phyloP scores from a whole-genome alignment of 2,113 vertebrate species.

The Paralichthys olivaceus region DNA sequence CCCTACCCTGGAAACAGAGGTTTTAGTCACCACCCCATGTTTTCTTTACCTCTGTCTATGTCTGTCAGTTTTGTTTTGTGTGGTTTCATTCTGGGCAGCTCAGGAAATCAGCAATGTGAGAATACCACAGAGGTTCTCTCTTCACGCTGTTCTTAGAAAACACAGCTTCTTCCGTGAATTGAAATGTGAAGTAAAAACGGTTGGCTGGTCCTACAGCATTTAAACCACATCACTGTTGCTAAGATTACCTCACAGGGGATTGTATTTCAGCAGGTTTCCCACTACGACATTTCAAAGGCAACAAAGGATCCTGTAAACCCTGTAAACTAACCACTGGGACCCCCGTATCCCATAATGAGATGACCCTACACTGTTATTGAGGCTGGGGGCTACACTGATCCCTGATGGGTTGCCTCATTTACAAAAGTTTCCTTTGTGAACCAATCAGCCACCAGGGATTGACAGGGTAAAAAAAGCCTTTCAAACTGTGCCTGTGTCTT shows the following conservation, averaged over 20 bases:
- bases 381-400: slow-evolving; percentile 53
- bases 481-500: slow-evolving; percentile 51
- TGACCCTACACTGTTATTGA: slow-evolving; percentile 46
- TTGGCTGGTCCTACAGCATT: background rate
- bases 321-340: slow-evolving; percentile 71
- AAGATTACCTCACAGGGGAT: slow-evolving; percentile 57
- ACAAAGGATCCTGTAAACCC: slow-evolving; percentile 66
- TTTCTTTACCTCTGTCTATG: slow-evolving; percentile 52
- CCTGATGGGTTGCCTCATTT: slow-evolving; percentile 70
- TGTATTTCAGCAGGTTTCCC: slow-evolving; percentile 69
- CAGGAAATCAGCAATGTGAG: slow-evolving; percentile 39
- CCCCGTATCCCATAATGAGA: slow-evolving; percentile 61
- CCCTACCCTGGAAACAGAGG: slow-evolving; percentile 68
- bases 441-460: slow-evolving; percentile 51
- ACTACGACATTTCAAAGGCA: slow-evolving; percentile 60
- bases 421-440: slow-evolving; percentile 79
- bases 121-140: slow-evolving; percentile 46
- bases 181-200: slow-evolving; percentile 40
- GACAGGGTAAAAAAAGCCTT: slow-evolving; percentile 45
- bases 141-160: slow-evolving; percentile 62
- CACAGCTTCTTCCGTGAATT: slow-evolving; percentile 65
- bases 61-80: slow-evolving; percentile 55
- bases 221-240: slow-evolving; percentile 28
- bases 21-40: slow-evolving; percentile 48
- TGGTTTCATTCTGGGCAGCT: slow-evolving; percentile 41